phyloP scores from a whole-genome alignment of 2,113 vertebrate species.

The Erpornis zantholeuca region DNA sequence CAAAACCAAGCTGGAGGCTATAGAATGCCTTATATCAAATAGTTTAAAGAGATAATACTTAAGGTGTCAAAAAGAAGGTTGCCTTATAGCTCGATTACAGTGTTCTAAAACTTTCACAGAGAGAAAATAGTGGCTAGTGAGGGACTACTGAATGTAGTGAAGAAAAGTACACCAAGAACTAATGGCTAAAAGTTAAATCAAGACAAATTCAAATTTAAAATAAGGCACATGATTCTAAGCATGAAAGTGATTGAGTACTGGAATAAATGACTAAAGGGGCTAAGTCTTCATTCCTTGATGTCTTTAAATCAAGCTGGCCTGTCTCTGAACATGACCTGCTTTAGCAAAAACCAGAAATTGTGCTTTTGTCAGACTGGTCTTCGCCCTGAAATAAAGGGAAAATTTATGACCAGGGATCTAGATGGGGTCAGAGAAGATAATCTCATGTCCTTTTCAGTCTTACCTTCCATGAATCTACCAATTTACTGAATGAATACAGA shows the following conservation, averaged over 20 bases:
- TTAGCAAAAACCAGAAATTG: not conserved
- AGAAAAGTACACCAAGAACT: not conserved
- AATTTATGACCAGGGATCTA: not conserved
- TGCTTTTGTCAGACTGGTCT: not conserved
- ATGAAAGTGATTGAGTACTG: not conserved
- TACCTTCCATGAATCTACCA: not conserved
- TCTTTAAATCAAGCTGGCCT: not conserved
- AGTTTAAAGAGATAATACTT: not conserved
- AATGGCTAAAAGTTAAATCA: not conserved
- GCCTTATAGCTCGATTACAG: not conserved
- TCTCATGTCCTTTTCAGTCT: not conserved
- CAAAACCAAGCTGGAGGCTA: not conserved
- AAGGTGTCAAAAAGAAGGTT: not conserved
- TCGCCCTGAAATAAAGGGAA: not conserved
- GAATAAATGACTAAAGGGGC: not conserved
- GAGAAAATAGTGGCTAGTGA: not conserved
- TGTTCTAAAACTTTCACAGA: not conserved
- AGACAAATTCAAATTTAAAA: constrained; percentile 4
- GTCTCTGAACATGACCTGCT: not conserved
- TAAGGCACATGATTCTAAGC: not conserved
- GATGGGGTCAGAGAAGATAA: constrained; percentile 18
- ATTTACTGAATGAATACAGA: not conserved
- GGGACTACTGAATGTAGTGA: not conserved
- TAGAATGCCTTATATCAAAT: not conserved
- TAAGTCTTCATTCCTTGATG: not conserved